Base-by-base conservation (phyloP, 1,140 invertebrate species). In the Streblospio benedicti region DNA sequence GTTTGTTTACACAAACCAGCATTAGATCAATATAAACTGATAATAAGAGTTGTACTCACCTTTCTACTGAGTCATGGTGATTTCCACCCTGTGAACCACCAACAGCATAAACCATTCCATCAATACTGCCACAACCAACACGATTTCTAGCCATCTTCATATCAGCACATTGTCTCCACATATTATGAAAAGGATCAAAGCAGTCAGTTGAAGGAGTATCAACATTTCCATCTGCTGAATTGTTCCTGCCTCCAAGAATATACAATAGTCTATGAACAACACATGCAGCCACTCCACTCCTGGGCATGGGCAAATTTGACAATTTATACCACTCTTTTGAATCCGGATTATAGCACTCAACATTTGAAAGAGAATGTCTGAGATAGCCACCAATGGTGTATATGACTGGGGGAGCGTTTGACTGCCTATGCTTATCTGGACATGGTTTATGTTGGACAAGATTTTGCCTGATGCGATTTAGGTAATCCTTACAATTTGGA, bases 301-400 rank as follows among this genome's bases (percentile, higher is more conserved):
- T 78, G 2, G 90, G 88, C 52, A 89, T 85, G 2, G 88, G 86
- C 6, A 94, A 78, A 67, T 85, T 84, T 1, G 88, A 83, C 50
- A 93, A 79, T 20, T 85, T 82, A 30, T 84, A 84, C 91, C 91
- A 94, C 20, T 84, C 85, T 69, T 86, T 85, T 66, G 91, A 87
- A 65, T 90, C 86, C 5, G 88, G 84, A 76, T 92, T 92, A 74
- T 86, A 94, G 0, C 86, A 89, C 74, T 94, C 91, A 64, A 94
- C 78, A 47, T 87, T 83, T 72, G 91, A 89, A 54, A 94, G 78
- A 2, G 90, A 93, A 70, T 91, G 85, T 61, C 86, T 82, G 43
- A 87, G 84, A 73, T 93, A 94, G 12, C 92, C 92, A 5, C 91
- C 92, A 12, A 88, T 89, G 27, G 91, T 85, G 72, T 92, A 94